Conservation (phyloP, 2,888 invertebrate genomes). For the Odontothrips loti region DNA sequence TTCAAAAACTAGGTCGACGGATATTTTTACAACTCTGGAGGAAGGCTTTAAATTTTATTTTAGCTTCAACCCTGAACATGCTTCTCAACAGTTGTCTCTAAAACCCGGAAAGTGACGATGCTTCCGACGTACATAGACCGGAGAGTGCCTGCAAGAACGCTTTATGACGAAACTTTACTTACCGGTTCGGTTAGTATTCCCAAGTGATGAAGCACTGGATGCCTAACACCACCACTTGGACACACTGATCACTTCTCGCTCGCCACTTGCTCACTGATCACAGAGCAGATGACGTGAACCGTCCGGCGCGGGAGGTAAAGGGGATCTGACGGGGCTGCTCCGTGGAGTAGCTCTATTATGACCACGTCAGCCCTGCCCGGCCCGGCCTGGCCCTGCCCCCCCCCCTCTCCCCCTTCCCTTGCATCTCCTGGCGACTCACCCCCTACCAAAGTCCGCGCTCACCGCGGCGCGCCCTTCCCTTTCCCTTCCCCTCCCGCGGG, state of each 20-base stretch:
- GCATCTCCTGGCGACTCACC: background rate
- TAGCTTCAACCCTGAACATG: too few species aligned
- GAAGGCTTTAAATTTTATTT: too few species aligned
- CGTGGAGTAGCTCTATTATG: background rate
- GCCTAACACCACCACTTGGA: background rate
- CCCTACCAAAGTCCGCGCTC: slow-evolving; percentile 4
- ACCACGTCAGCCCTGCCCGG: background rate
- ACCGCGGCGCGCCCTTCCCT: background rate
- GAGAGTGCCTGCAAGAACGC: too few species aligned
- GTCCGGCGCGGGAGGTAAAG: background rate
- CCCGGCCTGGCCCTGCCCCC: background rate
- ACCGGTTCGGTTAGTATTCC: background rate
- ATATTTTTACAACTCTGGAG: too few species aligned
- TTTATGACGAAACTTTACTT: background rate
- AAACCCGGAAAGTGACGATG: too few species aligned
- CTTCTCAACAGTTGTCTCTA: too few species aligned
- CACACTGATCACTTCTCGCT: background rate
- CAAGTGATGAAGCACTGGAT: background rate
- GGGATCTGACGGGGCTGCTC: background rate
- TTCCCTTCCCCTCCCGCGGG: background rate
- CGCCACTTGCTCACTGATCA: background rate
- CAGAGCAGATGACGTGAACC: background rate
- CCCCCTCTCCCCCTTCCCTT: background rate
- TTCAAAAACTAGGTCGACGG: too few species aligned
- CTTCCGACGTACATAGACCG: too few species aligned